phyloP scores from a whole-genome alignment of 2,113 vertebrate species.

The Sula dactylatra region DNA sequence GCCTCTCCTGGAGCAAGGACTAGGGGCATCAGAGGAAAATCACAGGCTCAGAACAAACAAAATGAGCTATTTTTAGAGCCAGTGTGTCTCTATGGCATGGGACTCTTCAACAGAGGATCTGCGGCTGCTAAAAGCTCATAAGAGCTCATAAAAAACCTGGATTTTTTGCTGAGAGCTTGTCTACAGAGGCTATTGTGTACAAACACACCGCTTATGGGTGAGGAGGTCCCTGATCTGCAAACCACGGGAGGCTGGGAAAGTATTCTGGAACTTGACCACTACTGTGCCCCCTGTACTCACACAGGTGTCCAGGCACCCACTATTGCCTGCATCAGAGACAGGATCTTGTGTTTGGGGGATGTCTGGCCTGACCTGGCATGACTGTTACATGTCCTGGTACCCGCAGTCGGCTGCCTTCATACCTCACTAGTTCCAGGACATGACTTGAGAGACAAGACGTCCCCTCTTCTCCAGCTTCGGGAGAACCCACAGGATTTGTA shows the following conservation, averaged over 20 bases:
- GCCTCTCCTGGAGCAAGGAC: not conserved
- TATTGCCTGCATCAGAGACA: not conserved
- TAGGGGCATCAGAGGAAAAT: not conserved
- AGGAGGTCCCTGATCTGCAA: not conserved
- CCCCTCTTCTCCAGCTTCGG: not conserved
- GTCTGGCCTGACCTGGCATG: rapidly evolving
- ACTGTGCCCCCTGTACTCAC: not conserved
- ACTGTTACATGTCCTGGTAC: not conserved
- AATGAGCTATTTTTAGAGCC: not conserved
- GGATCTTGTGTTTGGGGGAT: not conserved
- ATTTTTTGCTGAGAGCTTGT: not conserved
- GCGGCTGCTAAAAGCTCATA: not conserved
- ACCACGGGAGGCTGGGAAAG: not conserved
- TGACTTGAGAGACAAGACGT: not conserved
- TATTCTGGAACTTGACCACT: not conserved
- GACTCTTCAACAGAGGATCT: not conserved
- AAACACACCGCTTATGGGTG: not conserved
- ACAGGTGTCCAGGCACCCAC: not conserved
- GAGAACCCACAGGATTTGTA: not conserved
- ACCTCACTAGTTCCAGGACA: not conserved
- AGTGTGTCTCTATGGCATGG: not conserved
- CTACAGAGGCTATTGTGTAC: rapidly evolving
- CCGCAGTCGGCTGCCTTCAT: not conserved
- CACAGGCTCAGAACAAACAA: not conserved
- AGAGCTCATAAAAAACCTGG: not conserved